Base-by-base conservation (phyloP, 2,797 vertebrate genomes). In the Chelon labrosus region DNA sequence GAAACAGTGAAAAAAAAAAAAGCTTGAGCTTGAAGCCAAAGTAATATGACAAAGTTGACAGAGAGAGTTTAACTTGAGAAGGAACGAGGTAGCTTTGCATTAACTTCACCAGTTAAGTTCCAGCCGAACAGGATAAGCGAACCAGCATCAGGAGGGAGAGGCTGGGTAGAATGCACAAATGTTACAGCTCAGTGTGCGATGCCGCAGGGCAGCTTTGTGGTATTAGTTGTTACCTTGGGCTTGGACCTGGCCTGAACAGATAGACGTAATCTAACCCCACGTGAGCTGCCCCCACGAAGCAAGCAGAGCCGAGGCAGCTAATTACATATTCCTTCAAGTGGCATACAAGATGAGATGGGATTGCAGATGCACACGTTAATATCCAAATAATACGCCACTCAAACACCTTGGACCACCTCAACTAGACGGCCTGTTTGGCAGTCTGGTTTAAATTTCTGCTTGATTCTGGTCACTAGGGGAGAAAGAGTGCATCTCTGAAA, bases 381-480 rank as follows among this genome's bases (percentile, higher is more conserved):
- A 79, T 72, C 55, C 72, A 86, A 81, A 82, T 87, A 81, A 75
- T 81, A 73, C 81, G 77, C 64, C 53, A 75, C 66, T 85, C 79
- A 83, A 80, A 82, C 51, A 70, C 73, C 20, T 42, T 50, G 22
- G 67, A 73, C 67, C 69, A 64, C 39, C 39, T 51, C 19, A 6
- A 73, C 25, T 4, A 3, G 25, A 27, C 3, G 6, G 63, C 72
- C 64, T 52, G 60, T 79, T 87, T 62, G 70, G 75, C 35, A 41
- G 54, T 49, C 53, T 25, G 47, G 63, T 83, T 88, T 73, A 69
- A 85, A 79, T 86, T 83, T 73, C 69, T 19, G 37, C 47, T 8
- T 46, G 70, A 52, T 39, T 71, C 63, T 35, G 37, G 64, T 56
- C 66, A 64, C 3, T 1, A 37, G 7, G 38, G 51, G 44, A n/a